Base-by-base conservation (phyloP, 2,113 vertebrate species). In the Chlamydotis undulata region DNA sequence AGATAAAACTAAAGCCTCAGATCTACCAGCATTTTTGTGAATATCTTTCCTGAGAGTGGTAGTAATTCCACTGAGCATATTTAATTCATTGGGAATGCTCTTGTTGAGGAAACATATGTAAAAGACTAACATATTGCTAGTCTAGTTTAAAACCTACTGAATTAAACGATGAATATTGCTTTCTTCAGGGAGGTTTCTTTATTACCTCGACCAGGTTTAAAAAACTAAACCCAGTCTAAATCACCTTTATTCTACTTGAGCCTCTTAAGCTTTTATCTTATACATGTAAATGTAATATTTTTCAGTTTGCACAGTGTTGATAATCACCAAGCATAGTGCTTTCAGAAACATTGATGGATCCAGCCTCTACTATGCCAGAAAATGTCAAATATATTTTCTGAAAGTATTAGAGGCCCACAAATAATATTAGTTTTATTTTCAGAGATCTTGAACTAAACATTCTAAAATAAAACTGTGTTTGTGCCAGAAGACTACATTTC, bases 381-480 rank as follows among this genome's bases (percentile, higher is more conserved):
- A 94, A 83, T 89, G 68, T 97, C 93, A 93, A 89, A 93, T 85
- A 49, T 82, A 68, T 92, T 94, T 92, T 76, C 88, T 95, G 63
- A 74, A 95, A 94, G 47, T 94, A 95, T 91, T 95, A 83, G 87
- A 91, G 97, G 88, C 91, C 93, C 85, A 96, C 93, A 98, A 96
- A 96, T 92, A 94, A 91, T 89, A 93, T 89, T 97, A 73, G 87
- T 95, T 96, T 97, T 95, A 91, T 97, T 90, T 96, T 97, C 94
- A 91, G 92, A 86, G 78, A 77, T 97, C 93, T 97, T 43, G 16
- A 97, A 89, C 87, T 92, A 97, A 98, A 90, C 92, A 92, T 95
- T 94, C 85, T 82, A 96, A 98, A 98, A 97, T 95, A 97, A 97
- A 97, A 96, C 93, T 97, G 82, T 96, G 87, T 93, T 98, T 97